Evolutionary conservation across 1,140 invertebrate genomes (phyloP).

Genomic region (Oreohelix idahoensis): DNA sequence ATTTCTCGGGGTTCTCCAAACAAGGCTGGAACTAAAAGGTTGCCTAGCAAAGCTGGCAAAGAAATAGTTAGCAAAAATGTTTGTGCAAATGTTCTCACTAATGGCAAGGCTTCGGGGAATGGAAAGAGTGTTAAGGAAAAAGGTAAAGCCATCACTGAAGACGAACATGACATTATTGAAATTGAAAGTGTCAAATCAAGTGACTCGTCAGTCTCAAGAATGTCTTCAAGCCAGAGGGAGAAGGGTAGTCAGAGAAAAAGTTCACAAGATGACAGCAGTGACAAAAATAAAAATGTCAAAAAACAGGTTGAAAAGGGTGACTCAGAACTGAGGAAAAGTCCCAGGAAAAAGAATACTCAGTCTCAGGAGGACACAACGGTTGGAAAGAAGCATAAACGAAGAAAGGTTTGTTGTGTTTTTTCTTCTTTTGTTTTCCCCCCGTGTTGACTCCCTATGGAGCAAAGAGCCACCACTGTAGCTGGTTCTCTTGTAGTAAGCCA

Average conservation of each 20-base stretch:
- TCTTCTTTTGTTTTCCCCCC: background rate
- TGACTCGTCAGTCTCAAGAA: constrained; percentile 1
- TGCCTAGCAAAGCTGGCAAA: constrained; percentile 15
- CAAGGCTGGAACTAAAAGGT: background rate
- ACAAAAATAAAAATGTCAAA: constrained; percentile 23
- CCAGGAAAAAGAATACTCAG: constrained; percentile 12
- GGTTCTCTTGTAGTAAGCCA: no score
- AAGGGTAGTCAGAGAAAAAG: constrained; percentile 19
- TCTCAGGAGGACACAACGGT: background rate
- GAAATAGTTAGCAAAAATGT: constrained; percentile 17
- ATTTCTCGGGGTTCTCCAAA: background rate
- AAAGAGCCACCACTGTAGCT: no score
- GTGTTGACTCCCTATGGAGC: no score
- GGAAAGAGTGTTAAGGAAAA: constrained; percentile 25
- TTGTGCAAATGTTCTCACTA: background rate
- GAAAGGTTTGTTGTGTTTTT: background rate
- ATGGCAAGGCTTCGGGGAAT: background rate
- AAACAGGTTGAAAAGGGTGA: no score
- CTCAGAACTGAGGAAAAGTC: background rate
- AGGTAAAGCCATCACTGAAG: constrained; percentile 14
- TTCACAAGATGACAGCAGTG: background rate
- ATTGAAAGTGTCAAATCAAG: constrained; percentile 34
- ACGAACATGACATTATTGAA: constrained; percentile 22
- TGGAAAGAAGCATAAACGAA: background rate
- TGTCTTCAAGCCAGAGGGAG: constrained; percentile 26